phyloP scores from a whole-genome alignment of 2,888 invertebrate genomes.

The Drosophila cracens region DNA sequence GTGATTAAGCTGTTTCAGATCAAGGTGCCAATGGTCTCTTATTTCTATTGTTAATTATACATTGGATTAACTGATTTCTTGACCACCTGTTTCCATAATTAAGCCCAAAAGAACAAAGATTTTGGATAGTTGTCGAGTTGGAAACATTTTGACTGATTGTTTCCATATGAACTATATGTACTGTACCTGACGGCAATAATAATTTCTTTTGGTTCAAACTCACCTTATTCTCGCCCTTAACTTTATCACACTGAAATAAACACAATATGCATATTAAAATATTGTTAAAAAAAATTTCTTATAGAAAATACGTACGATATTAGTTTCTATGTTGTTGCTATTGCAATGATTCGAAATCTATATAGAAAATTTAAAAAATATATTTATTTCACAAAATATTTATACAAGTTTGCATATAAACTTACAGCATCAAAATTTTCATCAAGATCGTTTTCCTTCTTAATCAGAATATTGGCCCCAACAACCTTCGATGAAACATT shows the following conservation, averaged over 20 bases:
- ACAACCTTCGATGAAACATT: constrained; percentile 51
- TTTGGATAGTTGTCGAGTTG: background rate
- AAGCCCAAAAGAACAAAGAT: background rate
- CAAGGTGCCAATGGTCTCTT: background rate
- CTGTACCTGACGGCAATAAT: background rate
- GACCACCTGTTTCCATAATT: background rate
- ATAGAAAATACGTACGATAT: constrained; percentile 91
- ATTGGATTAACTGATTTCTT: background rate
- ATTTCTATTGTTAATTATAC: background rate
- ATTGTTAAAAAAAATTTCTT: background rate
- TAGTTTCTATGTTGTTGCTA: constrained; percentile 95
- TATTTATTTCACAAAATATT: background rate
- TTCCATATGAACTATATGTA: too few relatives aligned
- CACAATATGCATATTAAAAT: constrained; percentile 68
- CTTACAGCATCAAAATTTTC: constrained; percentile 95
- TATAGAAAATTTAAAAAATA: constrained; percentile 84
- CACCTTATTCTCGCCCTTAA: constrained; percentile 96
- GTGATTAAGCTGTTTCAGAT: background rate
- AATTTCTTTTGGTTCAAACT: constrained; percentile 79
- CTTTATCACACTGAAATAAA: constrained; percentile 95
- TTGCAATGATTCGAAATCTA: constrained; percentile 96
- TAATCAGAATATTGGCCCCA: constrained; percentile 53
- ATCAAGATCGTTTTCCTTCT: constrained; percentile 81
- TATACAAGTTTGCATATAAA: constrained; percentile 56
- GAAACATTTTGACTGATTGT: background rate